phyloP scores from a whole-genome alignment of 1,140 invertebrate species.

The Panagrolaimus sp. region DNA sequence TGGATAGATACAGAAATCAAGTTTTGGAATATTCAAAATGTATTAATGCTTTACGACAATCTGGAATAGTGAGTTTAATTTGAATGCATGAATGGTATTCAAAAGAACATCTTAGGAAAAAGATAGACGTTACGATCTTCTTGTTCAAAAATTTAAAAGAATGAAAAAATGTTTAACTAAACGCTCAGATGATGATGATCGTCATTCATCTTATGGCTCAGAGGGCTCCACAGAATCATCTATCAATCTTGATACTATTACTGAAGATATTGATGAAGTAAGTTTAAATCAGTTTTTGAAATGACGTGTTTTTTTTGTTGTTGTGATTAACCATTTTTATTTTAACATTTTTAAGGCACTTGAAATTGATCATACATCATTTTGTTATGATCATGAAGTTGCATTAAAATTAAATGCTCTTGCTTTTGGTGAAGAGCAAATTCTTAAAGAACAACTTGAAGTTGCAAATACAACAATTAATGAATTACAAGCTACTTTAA shows the following conservation, averaged over 20 bases:
- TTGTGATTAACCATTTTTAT: background rate
- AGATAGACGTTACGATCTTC: slow-evolving; percentile 47
- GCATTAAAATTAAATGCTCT: background rate
- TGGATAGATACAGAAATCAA: slow-evolving; percentile 47
- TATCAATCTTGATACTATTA: slow-evolving; percentile 47
- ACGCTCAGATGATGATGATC: slow-evolving; percentile 40
- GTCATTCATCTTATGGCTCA: slow-evolving; percentile 43
- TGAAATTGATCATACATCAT: slow-evolving; percentile 21
- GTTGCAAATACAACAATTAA: slow-evolving; percentile 26
- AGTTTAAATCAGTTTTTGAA: slow-evolving; percentile 1
- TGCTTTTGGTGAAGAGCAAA: slow-evolving; percentile 6
- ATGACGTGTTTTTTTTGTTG: background rate
- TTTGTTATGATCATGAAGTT: background rate
- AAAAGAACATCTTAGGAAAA: slow-evolving; percentile 55
- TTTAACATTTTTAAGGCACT: slow-evolving; percentile 28
- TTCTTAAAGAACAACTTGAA: slow-evolving; percentile 33
- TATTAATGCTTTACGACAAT: slow-evolving; percentile 52
- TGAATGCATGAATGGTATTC: background rate
- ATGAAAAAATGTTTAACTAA: slow-evolving; percentile 27
- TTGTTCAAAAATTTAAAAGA: slow-evolving; percentile 51
- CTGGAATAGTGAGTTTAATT: slow-evolving; percentile 31
- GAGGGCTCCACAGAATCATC: slow-evolving; percentile 48
- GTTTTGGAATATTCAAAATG: slow-evolving; percentile 55
- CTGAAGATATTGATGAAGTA: slow-evolving; percentile 55
- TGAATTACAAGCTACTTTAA: slow-evolving; percentile 28